Conservation (phyloP, 2,113 vertebrate species). For the Felis catus region F.catus_Fca126_mat1.0 CM031412.1:118252001-118252500, state of each 20-base stretch:
- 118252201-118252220: background rate
- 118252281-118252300: background rate
- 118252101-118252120: background rate
- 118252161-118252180: background rate
- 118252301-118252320: background rate
- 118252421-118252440: background rate
- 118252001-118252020: background rate
- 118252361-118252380: background rate
- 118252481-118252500: slow-evolving; percentile 17
- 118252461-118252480: background rate
- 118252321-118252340: background rate
- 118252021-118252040: background rate
- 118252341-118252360: background rate
- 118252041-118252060: background rate
- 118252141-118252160: background rate
- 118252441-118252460: background rate
- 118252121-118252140: accelerated
- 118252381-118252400: background rate
- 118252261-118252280: background rate
- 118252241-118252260: background rate
- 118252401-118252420: background rate
- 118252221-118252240: background rate
- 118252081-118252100: background rate
- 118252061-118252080: background rate
- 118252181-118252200: background rate